These are phyloP conservation scores for Epizoanthus fatuus DNA, from an alignment of 92 coral and sea anemone genomes.

Conservation along the genomic window DNA sequence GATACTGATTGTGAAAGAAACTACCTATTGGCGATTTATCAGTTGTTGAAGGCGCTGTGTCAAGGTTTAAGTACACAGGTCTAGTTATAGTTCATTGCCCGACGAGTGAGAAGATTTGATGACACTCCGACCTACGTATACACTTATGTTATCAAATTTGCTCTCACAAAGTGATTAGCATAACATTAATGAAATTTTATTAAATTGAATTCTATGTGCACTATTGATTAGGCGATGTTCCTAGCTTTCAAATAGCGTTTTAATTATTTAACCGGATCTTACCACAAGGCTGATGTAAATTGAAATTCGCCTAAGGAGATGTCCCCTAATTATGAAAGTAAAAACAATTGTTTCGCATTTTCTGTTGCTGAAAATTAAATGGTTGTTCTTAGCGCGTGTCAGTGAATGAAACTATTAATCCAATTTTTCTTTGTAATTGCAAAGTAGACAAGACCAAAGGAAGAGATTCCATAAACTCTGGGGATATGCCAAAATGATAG, in stretches of 20 bases:
- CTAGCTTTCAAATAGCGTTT: slow-evolving; percentile 95
- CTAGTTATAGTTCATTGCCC: slow-evolving; percentile 34
- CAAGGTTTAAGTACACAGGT: slow-evolving; percentile 22
- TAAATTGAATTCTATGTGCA: slow-evolving; percentile 90
- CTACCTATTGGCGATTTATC: slow-evolving; percentile 15
- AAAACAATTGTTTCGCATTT: slow-evolving; percentile 78
- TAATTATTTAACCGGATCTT: slow-evolving; percentile 96
- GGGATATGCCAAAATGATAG: not conserved
- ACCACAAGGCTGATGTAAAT: slow-evolving; percentile 90
- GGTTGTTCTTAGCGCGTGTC: slow-evolving; percentile 44
- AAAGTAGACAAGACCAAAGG: slow-evolving; percentile 13
- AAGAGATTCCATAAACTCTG: not conserved
- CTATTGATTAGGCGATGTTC: slow-evolving; percentile 86
- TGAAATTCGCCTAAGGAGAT: slow-evolving; percentile 87
- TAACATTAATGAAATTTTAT: slow-evolving; percentile 95
- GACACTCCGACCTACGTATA: slow-evolving; percentile 3
- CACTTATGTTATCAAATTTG: slow-evolving; percentile 73
- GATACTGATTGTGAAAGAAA: not conserved
- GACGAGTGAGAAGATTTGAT: slow-evolving; percentile 20
- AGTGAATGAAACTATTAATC: slow-evolving; percentile 38
- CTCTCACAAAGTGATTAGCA: slow-evolving; percentile 85
- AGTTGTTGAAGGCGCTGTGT: slow-evolving; percentile 6
- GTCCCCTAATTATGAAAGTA: slow-evolving; percentile 84
- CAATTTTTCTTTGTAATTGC: slow-evolving; percentile 36
- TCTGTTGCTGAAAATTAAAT: slow-evolving; percentile 69